A percentile compares a stretch with the other conserved stretches of the same genome.
These are phyloP conservation scores for Epinephelus cyanopodus DNA, from an alignment of 2,113 vertebrate species.

Conservation along the genomic window DNA sequence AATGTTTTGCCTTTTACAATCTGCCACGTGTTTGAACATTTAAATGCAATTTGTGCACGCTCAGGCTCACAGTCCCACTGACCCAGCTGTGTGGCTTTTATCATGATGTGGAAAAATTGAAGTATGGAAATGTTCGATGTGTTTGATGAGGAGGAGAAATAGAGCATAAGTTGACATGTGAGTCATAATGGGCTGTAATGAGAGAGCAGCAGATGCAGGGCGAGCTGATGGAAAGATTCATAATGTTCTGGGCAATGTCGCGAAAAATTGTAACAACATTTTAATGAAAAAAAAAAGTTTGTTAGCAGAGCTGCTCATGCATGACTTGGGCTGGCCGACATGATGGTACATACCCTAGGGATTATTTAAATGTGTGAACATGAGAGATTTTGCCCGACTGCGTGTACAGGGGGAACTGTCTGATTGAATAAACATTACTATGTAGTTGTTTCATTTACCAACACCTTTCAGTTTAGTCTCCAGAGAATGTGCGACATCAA, in stretches of 20 bases:
- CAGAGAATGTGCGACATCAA: neutral
- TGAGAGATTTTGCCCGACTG: too few species aligned
- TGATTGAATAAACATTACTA: too few species aligned
- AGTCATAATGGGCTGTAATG: constrained; percentile 32
- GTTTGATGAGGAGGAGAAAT: constrained; percentile 41
- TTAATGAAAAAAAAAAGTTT: neutral
- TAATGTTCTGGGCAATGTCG: neutral
- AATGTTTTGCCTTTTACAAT: neutral
- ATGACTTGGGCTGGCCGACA: neutral
- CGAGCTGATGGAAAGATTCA: constrained; percentile 1
- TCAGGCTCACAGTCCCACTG: neutral
- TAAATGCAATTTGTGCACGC: constrained; percentile 6
- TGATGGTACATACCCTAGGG: neutral
- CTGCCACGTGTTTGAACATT: neutral
- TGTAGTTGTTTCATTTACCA: neutral
- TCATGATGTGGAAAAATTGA: constrained; percentile 27
- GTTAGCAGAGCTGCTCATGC: neutral
- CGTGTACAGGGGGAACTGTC: too few species aligned
- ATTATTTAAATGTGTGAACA: neutral
- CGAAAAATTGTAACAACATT: neutral
- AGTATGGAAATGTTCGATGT: constrained; percentile 23
- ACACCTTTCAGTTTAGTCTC: neutral
- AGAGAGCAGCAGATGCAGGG: constrained; percentile 23
- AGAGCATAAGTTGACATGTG: constrained; percentile 24
- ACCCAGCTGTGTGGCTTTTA: constrained; percentile 25